Evolutionary conservation across 2,113 vertebrate genomes (phyloP).

Genomic region (Argyrosomus japonicus): DNA sequence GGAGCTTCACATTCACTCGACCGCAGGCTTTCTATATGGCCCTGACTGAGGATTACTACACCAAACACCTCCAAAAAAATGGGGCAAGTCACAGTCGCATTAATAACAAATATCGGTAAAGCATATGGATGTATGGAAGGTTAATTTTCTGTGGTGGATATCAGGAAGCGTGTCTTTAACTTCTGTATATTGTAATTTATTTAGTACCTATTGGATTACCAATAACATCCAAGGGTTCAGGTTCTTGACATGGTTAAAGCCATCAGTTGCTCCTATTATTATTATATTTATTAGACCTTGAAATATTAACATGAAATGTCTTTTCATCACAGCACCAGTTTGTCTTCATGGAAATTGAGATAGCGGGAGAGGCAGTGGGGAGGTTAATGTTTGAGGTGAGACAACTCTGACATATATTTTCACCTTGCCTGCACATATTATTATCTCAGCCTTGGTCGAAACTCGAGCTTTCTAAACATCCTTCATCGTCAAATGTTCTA

Average conservation of each 20-base stretch:
- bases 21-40: conserved; percentile 81
- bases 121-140: not conserved
- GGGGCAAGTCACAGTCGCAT: conserved; percentile 83
- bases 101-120: not conserved
- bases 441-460: not conserved
- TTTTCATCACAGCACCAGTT: conserved; percentile 80
- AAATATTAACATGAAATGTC: not conserved
- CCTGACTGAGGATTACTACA: conserved; percentile 84
- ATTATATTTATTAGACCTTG: not conserved
- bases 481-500: not conserved
- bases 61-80: conserved; percentile 82
- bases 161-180: not conserved
- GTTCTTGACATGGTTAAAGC: not conserved
- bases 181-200: not conserved
- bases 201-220: not conserved
- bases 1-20: conserved; percentile 80
- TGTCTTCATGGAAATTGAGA: conserved; percentile 89
- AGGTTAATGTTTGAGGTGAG: conserved; percentile 91
- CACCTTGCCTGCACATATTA: not conserved
- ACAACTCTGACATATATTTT: not conserved
- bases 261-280: not conserved
- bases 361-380: conserved; percentile 79
- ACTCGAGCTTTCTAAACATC: not conserved
- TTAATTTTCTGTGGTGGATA: not conserved
- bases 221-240: not conserved